phyloP scores from a whole-genome alignment of 2,797 vertebrate genomes.

The Darevskia mixta region DNA sequence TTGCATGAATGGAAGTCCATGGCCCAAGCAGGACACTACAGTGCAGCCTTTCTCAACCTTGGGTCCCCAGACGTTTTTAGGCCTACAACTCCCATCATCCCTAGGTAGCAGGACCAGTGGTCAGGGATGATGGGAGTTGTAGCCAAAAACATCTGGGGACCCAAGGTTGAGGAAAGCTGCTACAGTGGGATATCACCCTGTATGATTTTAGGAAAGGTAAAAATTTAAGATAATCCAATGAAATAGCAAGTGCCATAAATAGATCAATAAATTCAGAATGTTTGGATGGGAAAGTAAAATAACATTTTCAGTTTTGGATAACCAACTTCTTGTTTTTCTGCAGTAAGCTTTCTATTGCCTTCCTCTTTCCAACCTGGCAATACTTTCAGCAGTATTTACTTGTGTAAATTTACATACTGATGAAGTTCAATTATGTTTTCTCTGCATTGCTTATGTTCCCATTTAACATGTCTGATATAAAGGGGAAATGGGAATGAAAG shows the following conservation, averaged over 20 bases:
- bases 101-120: no score
- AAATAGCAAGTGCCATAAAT: background rate
- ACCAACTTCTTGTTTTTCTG: background rate
- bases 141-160: no score
- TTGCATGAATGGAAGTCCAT: no score
- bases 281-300: background rate
- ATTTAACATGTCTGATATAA: background rate
- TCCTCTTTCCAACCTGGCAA: background rate
- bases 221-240: background rate
- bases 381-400: background rate
- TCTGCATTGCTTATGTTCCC: background rate
- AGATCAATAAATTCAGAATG: background rate
- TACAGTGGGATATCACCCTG: no score
- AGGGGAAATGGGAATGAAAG: background rate
- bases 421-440: background rate
- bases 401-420: background rate
- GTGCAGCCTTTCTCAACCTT: no score
- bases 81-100: no score
- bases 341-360: background rate
- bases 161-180: no score
- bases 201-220: background rate
- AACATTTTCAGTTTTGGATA: background rate
- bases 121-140: no score
- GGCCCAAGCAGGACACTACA: no score
- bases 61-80: no score